These are phyloP conservation scores for Hypotaenidia philippensis DNA, from an alignment of 2,797 vertebrate species.

Conservation along the genomic window DNA sequence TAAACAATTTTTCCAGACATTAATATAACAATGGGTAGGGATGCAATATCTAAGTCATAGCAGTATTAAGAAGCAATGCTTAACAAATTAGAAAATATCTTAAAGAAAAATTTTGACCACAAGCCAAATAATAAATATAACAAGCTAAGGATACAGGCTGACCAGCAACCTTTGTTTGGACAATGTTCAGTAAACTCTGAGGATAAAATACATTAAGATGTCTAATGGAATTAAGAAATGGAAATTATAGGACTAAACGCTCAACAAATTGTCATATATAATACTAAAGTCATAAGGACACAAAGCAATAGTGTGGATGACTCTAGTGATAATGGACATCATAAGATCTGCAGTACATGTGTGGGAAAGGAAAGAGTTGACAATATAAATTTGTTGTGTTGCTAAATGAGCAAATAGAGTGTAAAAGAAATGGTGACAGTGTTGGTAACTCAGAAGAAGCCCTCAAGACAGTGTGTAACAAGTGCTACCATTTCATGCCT, in stretches of 20 bases:
- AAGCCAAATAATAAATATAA: background rate
- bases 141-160: background rate
- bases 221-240: background rate
- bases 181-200: background rate
- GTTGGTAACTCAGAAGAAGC: background rate
- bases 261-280: background rate
- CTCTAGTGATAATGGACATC: background rate
- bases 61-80: background rate
- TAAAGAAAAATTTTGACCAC: background rate
- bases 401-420: background rate
- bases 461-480: background rate
- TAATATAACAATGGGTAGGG: background rate
- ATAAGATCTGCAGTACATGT: background rate
- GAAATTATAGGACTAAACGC: background rate
- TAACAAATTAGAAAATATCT: background rate
- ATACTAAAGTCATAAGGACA: background rate
- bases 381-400: background rate
- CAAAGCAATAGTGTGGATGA: background rate
- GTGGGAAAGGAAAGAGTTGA: background rate
- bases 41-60: background rate
- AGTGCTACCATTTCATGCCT: background rate
- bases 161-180: background rate
- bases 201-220: background rate
- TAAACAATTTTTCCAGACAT: background rate
- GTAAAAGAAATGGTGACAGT: background rate